Evolutionary conservation across 2,797 vertebrate species (phyloP), one percentile per base, ranked within the genome.

Genomic region (Sebastes kiyomatsui): DNA sequence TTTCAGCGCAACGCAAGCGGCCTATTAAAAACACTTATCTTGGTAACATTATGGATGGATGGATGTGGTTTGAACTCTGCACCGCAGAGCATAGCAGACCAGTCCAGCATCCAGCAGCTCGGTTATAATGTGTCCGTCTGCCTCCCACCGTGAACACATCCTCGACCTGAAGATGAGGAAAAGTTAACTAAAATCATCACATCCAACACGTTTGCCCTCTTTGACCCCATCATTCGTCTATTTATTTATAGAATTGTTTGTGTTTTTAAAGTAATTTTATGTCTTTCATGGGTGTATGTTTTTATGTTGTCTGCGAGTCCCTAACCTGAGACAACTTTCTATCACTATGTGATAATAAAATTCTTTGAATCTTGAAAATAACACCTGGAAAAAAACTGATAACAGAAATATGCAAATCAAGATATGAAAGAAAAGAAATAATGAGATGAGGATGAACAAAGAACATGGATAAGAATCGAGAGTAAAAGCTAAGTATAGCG

Each of bases 11-110:
- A 78, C 38, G 58, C 67, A 59, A 61, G 68, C 61, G 69, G 80
- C 75, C 78, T 68, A 79, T 13, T 84, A 87, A 72, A 88, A 88
- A 78, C 88, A 85, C 80, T 76, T 85, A 80, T 85, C 66, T 23
- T 80, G 84, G 67, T 73, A 25, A 87, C 83, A 79, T 67, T 10
- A 83, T 76, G 66, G 78, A 76, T 61, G 42, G 42, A 18, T 46
- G 42, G 0, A 46, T 46, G 42, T 20, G 81, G 38, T 55, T 58
- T 74, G 46, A 80, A 62, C 35, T 60, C 69, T 11, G 18, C 9
- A 56, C 22, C n/a, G 27, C 16, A 58, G 76, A 60, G 20, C 58
- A 27, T 61, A 49, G 56, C 35, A 10, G 23, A 16, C 33, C 58
- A 12, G 52, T 42, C 22, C 55, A 9, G 7, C 33, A 16, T 61